phyloP scores from a whole-genome alignment of 2,797 vertebrate species.

The Anabas testudineus region DNA sequence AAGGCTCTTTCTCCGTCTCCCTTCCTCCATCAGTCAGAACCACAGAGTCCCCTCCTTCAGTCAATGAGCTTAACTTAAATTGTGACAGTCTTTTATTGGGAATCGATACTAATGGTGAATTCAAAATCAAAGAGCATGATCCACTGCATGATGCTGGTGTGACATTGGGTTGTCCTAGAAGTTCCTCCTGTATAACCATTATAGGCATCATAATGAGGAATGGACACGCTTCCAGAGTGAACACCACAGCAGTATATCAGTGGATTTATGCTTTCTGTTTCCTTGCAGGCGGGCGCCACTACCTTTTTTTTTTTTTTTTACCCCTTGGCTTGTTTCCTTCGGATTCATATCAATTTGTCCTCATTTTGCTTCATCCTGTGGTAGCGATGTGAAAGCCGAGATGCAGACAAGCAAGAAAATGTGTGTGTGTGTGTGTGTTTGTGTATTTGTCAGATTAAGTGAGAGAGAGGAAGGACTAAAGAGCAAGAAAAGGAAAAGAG shows the following conservation, averaged over 20 bases:
- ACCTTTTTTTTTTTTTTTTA: constrained; percentile 38
- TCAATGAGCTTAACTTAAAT: constrained; percentile 26
- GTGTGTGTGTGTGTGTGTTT: constrained; percentile 9
- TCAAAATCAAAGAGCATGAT: constrained; percentile 29
- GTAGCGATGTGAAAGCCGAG: constrained; percentile 58
- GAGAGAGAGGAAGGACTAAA: constrained; percentile 3
- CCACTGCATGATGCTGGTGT: constrained; percentile 18
- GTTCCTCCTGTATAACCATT: constrained; percentile 45
- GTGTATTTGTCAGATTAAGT: constrained; percentile 38
- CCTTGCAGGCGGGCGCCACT: constrained; percentile 23
- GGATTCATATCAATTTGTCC: constrained; percentile 83
- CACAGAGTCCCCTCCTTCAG: constrained; percentile 6
- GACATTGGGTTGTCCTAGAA: constrained; percentile 62
- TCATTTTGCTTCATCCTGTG: constrained; percentile 76
- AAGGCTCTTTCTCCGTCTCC: constrained; percentile 33
- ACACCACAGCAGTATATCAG: constrained; percentile 60
- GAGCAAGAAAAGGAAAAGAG: constrained; percentile 32
- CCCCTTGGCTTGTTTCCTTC: constrained; percentile 50
- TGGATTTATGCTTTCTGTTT: constrained; percentile 71
- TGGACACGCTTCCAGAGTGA: constrained; percentile 54
- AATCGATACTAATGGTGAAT: constrained; percentile 12
- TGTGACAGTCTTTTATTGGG: background rate
- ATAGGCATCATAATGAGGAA: constrained; percentile 64
- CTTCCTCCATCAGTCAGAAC: constrained; percentile 22
- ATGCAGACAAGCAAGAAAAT: constrained; percentile 55